phyloP scores from a whole-genome alignment of 2,113 vertebrate genomes.

The Solenodon paradoxus region DNA sequence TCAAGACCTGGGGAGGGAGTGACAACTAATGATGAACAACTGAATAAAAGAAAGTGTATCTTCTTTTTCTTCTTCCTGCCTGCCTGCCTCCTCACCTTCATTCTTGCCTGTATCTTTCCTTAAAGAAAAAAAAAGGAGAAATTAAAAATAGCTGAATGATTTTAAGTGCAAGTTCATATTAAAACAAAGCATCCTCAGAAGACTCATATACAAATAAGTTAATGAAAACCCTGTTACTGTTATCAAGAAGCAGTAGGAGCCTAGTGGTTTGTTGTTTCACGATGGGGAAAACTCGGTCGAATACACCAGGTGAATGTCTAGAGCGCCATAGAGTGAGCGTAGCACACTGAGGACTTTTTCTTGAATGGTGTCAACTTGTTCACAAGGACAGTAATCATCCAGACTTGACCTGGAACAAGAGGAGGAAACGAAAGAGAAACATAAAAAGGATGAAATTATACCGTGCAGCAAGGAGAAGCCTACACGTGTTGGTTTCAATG shows the following conservation, averaged over 20 bases:
- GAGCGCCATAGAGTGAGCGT: conserved; percentile 83
- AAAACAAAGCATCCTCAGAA: background rate
- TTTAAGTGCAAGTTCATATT: background rate
- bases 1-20: too few species aligned
- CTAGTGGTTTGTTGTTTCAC: conserved; percentile 51
- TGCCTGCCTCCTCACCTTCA: too few species aligned
- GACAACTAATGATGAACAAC: too few species aligned
- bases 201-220: background rate
- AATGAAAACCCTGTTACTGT: background rate
- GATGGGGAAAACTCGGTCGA: conserved; percentile 67
- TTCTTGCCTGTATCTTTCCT: too few species aligned
- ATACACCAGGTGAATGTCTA: conserved; percentile 91
- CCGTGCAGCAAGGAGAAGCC: conserved; percentile 28
- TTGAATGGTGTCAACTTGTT: conserved; percentile 94
- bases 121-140: too few species aligned
- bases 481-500: conserved; percentile 12
- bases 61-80: too few species aligned
- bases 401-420: conserved; percentile 90
- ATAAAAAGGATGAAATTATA: conserved; percentile 1
- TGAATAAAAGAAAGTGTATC: too few species aligned
- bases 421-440: conserved; percentile 6
- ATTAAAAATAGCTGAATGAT: conserved; percentile 2
- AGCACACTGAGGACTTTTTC: conserved; percentile 86
- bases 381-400: conserved; percentile 97
- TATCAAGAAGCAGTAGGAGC: background rate